Percentiles rank a stretch among this genome's conserved stretches.
phyloP scores from a whole-genome alignment of 2,888 invertebrate species.

The Stenoptilia bipunctidactyla region DNA sequence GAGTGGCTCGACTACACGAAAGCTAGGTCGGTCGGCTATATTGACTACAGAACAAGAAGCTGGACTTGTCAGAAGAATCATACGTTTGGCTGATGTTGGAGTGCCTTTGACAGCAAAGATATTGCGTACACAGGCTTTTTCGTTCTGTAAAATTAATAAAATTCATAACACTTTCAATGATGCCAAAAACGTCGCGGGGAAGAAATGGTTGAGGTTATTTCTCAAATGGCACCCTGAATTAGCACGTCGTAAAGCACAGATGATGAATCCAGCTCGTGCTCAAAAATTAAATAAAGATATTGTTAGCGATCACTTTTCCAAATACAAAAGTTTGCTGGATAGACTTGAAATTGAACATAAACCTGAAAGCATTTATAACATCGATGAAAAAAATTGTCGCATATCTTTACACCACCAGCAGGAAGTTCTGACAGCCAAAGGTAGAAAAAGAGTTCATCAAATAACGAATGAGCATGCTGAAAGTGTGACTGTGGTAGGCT shows the following conservation, averaged over 20 bases:
- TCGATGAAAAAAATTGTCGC: not conserved
- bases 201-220: not conserved
- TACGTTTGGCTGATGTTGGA: constrained; percentile 12
- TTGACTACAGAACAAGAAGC: constrained; percentile 15
- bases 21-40: not conserved
- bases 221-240: not conserved
- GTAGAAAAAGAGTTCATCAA: not conserved
- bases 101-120: not conserved
- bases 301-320: not conserved
- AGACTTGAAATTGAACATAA: not conserved
- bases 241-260: not conserved
- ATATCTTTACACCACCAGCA: not conserved
- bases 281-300: not conserved
- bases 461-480: not conserved
- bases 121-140: not conserved
- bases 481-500: not conserved
- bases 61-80: constrained; percentile 14
- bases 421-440: not conserved
- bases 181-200: not conserved
- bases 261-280: not conserved
- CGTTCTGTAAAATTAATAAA: not conserved
- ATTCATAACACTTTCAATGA: not conserved
- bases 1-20: too few species aligned
- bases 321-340: not conserved
- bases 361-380: not conserved